These are phyloP conservation scores for Poecilia velifera DNA, from an alignment of 2,797 vertebrate genomes.

Conservation along the genomic window DNA sequence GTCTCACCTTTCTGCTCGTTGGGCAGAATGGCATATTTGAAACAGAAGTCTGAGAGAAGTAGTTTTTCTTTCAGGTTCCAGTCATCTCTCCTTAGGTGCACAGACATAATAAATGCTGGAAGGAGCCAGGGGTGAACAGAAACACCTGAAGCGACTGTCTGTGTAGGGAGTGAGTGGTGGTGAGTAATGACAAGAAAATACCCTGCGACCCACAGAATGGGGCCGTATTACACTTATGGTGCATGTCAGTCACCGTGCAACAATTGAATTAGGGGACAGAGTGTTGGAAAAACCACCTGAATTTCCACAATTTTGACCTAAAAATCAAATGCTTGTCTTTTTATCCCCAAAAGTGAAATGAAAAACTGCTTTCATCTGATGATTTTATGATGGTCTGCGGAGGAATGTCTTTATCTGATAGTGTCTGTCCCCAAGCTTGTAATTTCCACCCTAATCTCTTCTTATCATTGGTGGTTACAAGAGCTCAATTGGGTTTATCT, in stretches of 20 bases:
- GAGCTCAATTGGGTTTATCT: constrained; percentile 51
- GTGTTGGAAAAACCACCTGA: constrained; percentile 15
- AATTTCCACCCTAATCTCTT: constrained; percentile 64
- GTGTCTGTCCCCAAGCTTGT: constrained; percentile 59
- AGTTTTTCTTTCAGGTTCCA: constrained; percentile 56
- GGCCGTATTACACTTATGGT: constrained; percentile 59
- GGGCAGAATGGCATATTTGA: constrained; percentile 62
- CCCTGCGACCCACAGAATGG: constrained; percentile 52
- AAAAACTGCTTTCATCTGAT: background rate
- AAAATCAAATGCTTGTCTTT: constrained; percentile 8
- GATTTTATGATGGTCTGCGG: constrained; percentile 29
- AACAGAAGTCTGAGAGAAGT: constrained; percentile 72
- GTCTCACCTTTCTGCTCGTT: constrained; percentile 66
- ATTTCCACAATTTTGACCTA: background rate
- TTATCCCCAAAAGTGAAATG: background rate
- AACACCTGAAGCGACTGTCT: constrained; percentile 74
- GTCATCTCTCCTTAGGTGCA: constrained; percentile 49
- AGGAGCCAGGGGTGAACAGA: constrained; percentile 40
- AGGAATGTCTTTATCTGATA: constrained; percentile 64
- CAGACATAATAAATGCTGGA: constrained; percentile 49
- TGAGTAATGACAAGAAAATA: constrained; percentile 67
- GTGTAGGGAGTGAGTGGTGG: constrained; percentile 52
- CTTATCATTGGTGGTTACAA: constrained; percentile 54
- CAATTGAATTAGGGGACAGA: constrained; percentile 31
- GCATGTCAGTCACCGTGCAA: constrained; percentile 46